Conservation (phyloP, 2,113 vertebrate genomes). For the Nerophis lumbriciformis region DNA sequence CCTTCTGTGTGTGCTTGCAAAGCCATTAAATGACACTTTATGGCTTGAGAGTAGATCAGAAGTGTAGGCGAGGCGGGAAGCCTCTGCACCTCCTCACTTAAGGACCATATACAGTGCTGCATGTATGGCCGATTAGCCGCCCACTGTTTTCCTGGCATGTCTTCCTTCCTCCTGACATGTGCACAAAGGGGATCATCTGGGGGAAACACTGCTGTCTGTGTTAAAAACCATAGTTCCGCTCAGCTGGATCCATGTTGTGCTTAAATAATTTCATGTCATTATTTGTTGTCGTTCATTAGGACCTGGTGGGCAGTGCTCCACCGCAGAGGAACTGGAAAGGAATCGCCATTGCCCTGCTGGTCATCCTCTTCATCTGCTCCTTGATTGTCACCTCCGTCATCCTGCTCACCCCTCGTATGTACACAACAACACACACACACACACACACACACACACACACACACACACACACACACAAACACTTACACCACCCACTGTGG, state of each 20-base stretch:
- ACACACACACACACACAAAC: too few species aligned
- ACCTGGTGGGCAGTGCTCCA: constrained; percentile 92
- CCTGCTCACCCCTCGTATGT: constrained; percentile 90
- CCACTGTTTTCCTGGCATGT: neutral
- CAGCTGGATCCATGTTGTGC: too few species aligned
- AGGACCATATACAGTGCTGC: neutral
- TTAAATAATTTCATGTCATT: neutral
- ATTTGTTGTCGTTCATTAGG: constrained; percentile 67
- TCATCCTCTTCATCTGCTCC: constrained; percentile 96
- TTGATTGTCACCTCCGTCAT: constrained; percentile 98
- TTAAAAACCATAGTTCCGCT: too few species aligned
- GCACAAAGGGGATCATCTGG: too few species aligned
- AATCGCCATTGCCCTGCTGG: constrained; percentile 94
- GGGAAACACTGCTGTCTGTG: too few species aligned
- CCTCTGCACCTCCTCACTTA: neutral
- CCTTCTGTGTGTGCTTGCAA: constrained; percentile 4
- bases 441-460: neutral
- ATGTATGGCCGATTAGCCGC: too few species aligned
- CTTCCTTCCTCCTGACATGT: too few species aligned
- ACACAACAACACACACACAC: neutral
- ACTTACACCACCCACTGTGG: neutral
- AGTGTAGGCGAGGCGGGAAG: too few species aligned
- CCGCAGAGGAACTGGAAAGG: constrained; percentile 98
- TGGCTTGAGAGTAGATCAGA: neutral
- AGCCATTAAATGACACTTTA: neutral